Conservation (phyloP, 2,113 vertebrate species). For the Orycteropus afer region DNA sequence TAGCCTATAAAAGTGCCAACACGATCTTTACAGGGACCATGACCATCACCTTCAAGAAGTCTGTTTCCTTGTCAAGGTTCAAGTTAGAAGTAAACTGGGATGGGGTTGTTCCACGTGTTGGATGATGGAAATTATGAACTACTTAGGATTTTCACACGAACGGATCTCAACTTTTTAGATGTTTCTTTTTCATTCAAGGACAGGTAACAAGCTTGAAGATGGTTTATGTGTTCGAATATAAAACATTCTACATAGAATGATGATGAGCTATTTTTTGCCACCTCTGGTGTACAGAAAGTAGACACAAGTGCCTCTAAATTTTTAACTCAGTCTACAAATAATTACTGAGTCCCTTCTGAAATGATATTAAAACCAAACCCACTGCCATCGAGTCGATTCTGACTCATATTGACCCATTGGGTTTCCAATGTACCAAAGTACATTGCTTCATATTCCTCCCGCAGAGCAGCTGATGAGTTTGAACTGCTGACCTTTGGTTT, state of each 20-base stretch:
- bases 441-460: too few relatives aligned
- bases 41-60: slow-evolving; percentile 17
- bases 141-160: neutral
- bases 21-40: neutral
- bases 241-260: neutral
- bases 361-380: too few relatives aligned
- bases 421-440: too few relatives aligned
- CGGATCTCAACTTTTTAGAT: neutral
- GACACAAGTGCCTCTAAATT: neutral
- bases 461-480: too few relatives aligned
- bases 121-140: neutral
- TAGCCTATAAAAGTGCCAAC: neutral
- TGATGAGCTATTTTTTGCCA: neutral
- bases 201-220: neutral
- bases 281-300: neutral
- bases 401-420: too few relatives aligned
- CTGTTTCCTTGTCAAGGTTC: neutral
- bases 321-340: neutral
- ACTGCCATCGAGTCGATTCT: too few relatives aligned
- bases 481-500: too few relatives aligned
- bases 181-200: neutral
- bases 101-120: neutral
- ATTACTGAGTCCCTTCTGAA: neutral
- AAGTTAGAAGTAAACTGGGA: neutral
- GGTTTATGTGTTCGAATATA: neutral